Percentiles rank a stretch among this genome's conserved stretches.
phyloP scores from a whole-genome alignment of 2,113 vertebrate genomes.

The Lathamus discolor region DNA sequence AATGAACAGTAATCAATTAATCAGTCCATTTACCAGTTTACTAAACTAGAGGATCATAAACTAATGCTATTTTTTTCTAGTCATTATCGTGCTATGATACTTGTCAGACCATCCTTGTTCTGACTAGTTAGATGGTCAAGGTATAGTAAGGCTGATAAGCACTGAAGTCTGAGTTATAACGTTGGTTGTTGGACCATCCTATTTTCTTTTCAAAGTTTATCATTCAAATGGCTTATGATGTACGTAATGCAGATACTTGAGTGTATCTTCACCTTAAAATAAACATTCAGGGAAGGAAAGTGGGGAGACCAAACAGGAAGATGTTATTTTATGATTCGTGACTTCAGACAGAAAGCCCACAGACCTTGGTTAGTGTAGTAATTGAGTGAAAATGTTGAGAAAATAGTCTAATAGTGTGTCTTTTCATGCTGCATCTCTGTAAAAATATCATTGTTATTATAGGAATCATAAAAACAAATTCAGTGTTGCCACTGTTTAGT shows the following conservation, averaged over 20 bases:
- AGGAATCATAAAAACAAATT: slow-evolving; percentile 4
- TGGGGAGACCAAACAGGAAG: neutral
- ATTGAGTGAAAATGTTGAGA: neutral
- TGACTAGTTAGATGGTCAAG: neutral
- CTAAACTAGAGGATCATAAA: neutral
- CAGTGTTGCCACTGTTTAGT: neutral
- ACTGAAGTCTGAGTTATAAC: neutral
- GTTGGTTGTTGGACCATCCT: neutral
- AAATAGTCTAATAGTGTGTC: neutral
- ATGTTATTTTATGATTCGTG: neutral
- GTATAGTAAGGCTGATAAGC: neutral
- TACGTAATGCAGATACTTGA: neutral
- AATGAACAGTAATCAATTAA: neutral
- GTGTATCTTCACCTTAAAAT: neutral
- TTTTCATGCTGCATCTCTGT: neutral
- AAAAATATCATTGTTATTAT: neutral
- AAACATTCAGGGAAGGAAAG: neutral
- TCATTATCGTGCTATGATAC: neutral
- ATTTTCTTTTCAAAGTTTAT: neutral
- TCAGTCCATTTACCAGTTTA: neutral
- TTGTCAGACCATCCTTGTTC: neutral
- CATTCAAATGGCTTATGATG: neutral
- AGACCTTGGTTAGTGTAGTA: neutral
- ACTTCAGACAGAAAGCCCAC: neutral
- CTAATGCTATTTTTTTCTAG: neutral